Evolutionary conservation across 2,797 vertebrate species (phyloP).

Genomic region (Loris lydekkerianus): DNA sequence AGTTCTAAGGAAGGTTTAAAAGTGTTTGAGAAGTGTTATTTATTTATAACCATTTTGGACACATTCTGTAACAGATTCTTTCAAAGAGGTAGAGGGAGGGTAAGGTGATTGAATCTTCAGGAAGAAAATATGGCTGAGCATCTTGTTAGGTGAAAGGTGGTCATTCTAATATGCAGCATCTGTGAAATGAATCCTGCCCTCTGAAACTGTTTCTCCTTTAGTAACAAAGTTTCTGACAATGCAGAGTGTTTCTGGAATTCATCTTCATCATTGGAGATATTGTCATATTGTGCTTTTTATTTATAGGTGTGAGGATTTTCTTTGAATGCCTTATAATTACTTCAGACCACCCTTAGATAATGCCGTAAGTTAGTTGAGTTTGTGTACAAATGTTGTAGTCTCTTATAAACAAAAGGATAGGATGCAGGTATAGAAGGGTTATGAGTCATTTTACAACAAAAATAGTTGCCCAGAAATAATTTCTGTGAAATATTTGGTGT

Average conservation of each 20-base stretch:
- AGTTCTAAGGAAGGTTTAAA: conserved; percentile 14
- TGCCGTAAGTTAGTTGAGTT: background rate
- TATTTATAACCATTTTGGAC: conserved; percentile 22
- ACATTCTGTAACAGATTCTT: background rate
- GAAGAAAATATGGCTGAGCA: background rate
- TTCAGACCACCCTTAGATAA: background rate
- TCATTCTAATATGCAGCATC: background rate
- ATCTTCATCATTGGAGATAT: background rate
- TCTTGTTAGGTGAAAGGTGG: conserved; percentile 4
- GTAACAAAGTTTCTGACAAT: background rate
- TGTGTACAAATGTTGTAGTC: background rate
- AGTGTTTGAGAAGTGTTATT: conserved; percentile 10
- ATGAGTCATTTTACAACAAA: background rate
- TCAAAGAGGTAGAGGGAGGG: background rate
- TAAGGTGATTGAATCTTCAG: background rate
- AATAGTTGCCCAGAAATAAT: conserved; percentile 43
- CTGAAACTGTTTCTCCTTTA: background rate
- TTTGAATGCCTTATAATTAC: conserved; percentile 43
- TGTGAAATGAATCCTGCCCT: background rate
- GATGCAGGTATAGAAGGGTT: background rate
- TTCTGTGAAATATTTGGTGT: conserved; percentile 15
- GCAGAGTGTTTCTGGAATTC: background rate
- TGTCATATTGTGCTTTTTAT: background rate
- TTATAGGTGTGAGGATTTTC: conserved; percentile 9
- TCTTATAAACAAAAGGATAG: background rate